These are phyloP conservation scores for Dione vanillae DNA, from an alignment of 2,888 invertebrate species.

Conservation along the genomic window DNA sequence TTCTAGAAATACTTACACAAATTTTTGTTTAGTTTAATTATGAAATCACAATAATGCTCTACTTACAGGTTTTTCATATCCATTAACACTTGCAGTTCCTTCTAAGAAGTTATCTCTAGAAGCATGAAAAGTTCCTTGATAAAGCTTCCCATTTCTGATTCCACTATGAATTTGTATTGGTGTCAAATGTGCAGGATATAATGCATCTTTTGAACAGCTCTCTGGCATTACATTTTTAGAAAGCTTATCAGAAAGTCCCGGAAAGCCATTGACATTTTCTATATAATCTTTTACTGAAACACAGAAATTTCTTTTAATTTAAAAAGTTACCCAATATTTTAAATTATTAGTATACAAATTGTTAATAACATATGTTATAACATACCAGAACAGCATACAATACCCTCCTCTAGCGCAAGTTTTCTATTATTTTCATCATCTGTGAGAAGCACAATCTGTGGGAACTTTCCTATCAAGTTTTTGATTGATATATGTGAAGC, in stretches of 20 bases:
- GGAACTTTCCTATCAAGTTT: constrained; percentile 59
- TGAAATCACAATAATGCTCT: not conserved
- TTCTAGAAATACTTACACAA: not conserved
- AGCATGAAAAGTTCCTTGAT: constrained; percentile 93
- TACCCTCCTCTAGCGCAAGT: constrained; percentile 88
- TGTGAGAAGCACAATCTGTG: constrained; percentile 90
- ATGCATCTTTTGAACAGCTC: constrained; percentile 85
- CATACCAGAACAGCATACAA: constrained; percentile 89
- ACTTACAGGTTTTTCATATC: constrained; percentile 91
- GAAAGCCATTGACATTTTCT: constrained; percentile 86
- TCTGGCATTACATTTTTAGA: constrained; percentile 87
- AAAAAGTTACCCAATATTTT: no score
- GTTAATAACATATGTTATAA: no score
- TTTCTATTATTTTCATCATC: constrained; percentile 92
- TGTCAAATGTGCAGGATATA: constrained; percentile 94
- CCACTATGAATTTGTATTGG: constrained; percentile 91
- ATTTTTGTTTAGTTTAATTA: no score
- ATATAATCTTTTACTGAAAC: constrained; percentile 90
- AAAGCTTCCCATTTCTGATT: constrained; percentile 88
- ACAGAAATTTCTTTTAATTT: no score
- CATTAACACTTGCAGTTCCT: constrained; percentile 92
- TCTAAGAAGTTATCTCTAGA: constrained; percentile 97
- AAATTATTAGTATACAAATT: no score
- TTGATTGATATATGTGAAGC: constrained; percentile 86
- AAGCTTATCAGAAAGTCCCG: constrained; percentile 92